Evolutionary conservation across 2,797 vertebrate species (phyloP), one percentile per base, ranked within the genome.

Genomic region (Apodemus agrarius): DNA sequence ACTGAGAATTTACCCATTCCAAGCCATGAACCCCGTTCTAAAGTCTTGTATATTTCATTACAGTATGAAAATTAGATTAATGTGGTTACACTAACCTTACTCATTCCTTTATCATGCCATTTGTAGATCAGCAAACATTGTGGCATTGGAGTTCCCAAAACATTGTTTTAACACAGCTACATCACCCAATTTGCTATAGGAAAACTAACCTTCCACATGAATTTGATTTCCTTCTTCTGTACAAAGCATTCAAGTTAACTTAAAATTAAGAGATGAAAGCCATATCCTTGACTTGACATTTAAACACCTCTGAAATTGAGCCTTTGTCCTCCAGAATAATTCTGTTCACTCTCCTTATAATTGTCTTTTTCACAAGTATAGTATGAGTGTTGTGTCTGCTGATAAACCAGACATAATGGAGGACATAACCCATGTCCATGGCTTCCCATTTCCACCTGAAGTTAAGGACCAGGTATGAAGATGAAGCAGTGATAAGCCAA

Each of bases 251-350:
- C 8, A 89, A 43, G 14, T 91, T 92, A 83, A 85, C 74, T 90
- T 92, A 80, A 91, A 52, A 80, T 84, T 87, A 82, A 74, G 29
- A 37, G 14, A 76, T 46, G 75, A 59, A 96, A 7, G 0, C 37
- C 37, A 76, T 2, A 3, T 95, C 40, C 40, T 90, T 90, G 72
- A 34, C 6, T 24, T 69, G 46, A 2, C 22, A 43, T 93, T 89
- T 54, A 34, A 63, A 93, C 57, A 81, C 43, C 21, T 95, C 52
- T 90, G 59, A 92, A 88, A 90, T 92, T 19, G 52, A 96, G 12
- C 3, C 0, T 24, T 63, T 72, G 24, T 34, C 78, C 80, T 88
- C 3, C 52, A 92, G 72, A 4, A n/a, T 93, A 84, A 29, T 40
- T 11, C 26, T 24, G 49, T 75, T 19, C 16, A 75, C 54, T 6